Conservation (phyloP, 2,797 vertebrate genomes). For the Gallinago stenura region DNA sequence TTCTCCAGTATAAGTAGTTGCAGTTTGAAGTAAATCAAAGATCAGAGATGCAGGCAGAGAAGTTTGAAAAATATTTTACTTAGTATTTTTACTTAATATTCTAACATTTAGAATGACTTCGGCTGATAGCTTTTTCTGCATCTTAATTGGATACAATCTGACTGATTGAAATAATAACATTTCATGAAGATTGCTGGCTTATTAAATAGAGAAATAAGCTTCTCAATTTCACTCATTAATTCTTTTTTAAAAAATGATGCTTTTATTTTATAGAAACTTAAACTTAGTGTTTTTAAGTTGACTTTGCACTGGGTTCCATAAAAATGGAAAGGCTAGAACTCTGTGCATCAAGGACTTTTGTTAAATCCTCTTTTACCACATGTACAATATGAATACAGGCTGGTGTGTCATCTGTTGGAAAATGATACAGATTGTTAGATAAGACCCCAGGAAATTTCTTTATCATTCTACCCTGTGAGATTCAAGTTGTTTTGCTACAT, state of each 20-base stretch:
- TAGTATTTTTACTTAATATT: not conserved
- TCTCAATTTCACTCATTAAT: not conserved
- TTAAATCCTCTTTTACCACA: not conserved
- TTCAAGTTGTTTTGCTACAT: not conserved
- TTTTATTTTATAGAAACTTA: not conserved
- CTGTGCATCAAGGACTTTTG: not conserved
- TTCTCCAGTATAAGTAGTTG: not conserved
- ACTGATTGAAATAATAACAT: not conserved
- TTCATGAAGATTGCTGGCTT: not conserved
- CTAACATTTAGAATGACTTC: not conserved
- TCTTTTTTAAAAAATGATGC: not conserved
- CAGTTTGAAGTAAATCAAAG: not conserved
- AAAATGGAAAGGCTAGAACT: not conserved
- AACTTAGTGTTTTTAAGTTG: not conserved
- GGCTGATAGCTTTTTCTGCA: not conserved
- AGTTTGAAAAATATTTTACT: not conserved
- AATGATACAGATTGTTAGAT: not conserved
- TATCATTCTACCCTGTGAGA: not conserved
- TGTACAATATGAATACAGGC: not conserved
- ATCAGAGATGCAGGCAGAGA: not conserved
- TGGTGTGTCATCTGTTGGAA: not conserved
- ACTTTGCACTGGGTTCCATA: not conserved
- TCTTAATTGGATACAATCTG: not conserved
- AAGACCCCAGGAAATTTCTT: not conserved
- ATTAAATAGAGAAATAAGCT: not conserved